Evolutionary conservation across 92 coral and sea anemone genomes (phyloP).

Genomic region (Epizoanthus scotinus): DNA sequence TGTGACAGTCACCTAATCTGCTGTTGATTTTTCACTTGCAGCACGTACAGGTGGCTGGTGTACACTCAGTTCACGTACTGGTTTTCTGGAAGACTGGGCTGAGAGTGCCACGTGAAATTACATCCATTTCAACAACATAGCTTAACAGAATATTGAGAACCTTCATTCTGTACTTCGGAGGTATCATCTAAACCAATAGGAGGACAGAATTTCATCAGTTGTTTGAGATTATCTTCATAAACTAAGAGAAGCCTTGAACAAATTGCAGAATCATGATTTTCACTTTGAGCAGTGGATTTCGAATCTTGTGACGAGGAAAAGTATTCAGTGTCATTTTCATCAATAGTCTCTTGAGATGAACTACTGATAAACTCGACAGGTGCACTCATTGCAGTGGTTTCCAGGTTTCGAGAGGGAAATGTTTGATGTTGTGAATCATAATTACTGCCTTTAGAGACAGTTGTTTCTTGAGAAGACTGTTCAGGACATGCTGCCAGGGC

Average conservation of each 20-base stretch:
- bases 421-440: not conserved
- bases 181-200: not conserved
- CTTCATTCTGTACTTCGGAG: slow-evolving; percentile 34
- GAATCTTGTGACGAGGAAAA: not conserved
- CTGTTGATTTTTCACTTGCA: too few species aligned
- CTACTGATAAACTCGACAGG: not conserved
- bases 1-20: too few species aligned
- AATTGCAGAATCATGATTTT: too few species aligned
- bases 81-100: slow-evolving; percentile 24
- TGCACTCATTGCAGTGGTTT: not conserved
- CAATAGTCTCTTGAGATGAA: not conserved
- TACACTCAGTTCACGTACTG: too few species aligned
- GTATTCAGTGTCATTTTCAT: not conserved
- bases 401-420: not conserved
- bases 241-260: slow-evolving; percentile 23
- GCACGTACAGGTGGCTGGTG: too few species aligned
- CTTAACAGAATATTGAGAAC: slow-evolving; percentile 39
- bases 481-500: not conserved
- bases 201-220: slow-evolving; percentile 29
- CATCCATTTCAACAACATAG: slow-evolving; percentile 43
- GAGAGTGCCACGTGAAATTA: slow-evolving; percentile 40
- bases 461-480: not conserved
- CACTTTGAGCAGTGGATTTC: too few species aligned
- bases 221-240: slow-evolving; percentile 26
- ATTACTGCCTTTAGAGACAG: not conserved